Conservation (phyloP, 2,888 invertebrate genomes). For the Amphipoea oculea region DNA sequence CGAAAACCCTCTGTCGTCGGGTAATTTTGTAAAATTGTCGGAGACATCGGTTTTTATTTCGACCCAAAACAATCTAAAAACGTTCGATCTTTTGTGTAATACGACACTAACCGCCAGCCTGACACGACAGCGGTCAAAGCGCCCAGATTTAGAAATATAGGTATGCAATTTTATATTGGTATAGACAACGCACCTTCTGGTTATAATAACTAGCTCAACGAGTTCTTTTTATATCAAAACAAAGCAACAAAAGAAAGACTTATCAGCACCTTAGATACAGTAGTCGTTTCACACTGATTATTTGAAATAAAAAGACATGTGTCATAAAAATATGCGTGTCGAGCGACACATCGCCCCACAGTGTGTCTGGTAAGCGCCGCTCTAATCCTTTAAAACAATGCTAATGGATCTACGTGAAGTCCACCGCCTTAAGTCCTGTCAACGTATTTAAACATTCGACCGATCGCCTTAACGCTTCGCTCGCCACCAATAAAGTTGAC, state of each 20-base stretch:
- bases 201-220: constrained; percentile 39
- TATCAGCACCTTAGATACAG: constrained; percentile 82
- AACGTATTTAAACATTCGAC: constrained; percentile 83
- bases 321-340: constrained; percentile 89
- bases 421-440: constrained; percentile 86
- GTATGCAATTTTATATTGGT: constrained; percentile 68
- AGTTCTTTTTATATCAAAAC: constrained; percentile 57
- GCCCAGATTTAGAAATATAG: constrained; percentile 74
- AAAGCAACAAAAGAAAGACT: constrained; percentile 67
- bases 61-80: constrained; percentile 84
- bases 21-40: constrained; percentile 85
- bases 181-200: constrained; percentile 24
- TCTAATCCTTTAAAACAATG: constrained; percentile 90
- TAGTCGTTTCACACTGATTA: constrained; percentile 87
- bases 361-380: constrained; percentile 82
- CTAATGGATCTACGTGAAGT: constrained; percentile 89
- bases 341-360: constrained; percentile 80
- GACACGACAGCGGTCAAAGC: constrained; percentile 77
- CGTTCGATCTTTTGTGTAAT: constrained; percentile 86
- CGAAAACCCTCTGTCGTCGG: constrained; percentile 76
- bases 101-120: constrained; percentile 81
- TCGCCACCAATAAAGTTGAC: constrained; percentile 89
- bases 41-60: constrained; percentile 86
- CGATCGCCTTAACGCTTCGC: constrained; percentile 88
- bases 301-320: constrained; percentile 82